phyloP scores from a whole-genome alignment of 2,797 vertebrate genomes.

The Sebastes elongatus region DNA sequence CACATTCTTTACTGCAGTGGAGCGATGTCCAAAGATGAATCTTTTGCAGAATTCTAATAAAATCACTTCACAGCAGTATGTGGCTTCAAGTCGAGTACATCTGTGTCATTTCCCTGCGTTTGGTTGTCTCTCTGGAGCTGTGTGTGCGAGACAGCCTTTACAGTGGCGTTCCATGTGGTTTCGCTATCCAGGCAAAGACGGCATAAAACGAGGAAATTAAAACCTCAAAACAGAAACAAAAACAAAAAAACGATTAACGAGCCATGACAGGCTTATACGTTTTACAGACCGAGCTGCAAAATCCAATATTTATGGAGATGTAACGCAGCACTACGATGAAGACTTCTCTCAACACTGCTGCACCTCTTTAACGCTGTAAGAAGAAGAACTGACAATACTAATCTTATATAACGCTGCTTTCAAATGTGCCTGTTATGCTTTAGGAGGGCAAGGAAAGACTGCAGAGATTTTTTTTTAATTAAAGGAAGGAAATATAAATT shows the following conservation, averaged over 20 bases:
- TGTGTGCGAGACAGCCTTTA: constrained; percentile 12
- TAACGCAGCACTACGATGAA: constrained; percentile 8
- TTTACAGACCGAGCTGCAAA: constrained; percentile 29
- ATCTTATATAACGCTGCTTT: constrained; percentile 5
- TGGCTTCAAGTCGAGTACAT: constrained; percentile 35
- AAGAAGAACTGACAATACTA: not conserved
- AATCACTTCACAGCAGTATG: constrained; percentile 41
- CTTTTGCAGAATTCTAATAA: constrained; percentile 47
- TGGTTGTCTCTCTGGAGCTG: constrained; percentile 16
- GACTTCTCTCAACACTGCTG: not conserved
- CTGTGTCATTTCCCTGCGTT: constrained; percentile 19
- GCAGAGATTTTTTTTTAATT: not conserved
- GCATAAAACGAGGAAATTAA: constrained; percentile 34
- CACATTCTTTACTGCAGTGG: constrained; percentile 46
- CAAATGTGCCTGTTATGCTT: constrained; percentile 16
- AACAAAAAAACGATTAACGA: constrained; percentile 38
- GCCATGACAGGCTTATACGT: constrained; percentile 17
- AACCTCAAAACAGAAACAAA: constrained; percentile 26
- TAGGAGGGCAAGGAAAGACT: not conserved
- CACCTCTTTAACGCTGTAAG: constrained; percentile 2
- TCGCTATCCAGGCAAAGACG: constrained; percentile 31
- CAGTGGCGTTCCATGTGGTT: constrained; percentile 47
- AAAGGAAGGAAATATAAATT: constrained; percentile 19
- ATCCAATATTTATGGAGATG: constrained; percentile 32
- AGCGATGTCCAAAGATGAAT: constrained; percentile 53